These are phyloP conservation scores for Ptilodon capucinus DNA, from an alignment of 2,888 invertebrate species.

Conservation along the genomic window DNA sequence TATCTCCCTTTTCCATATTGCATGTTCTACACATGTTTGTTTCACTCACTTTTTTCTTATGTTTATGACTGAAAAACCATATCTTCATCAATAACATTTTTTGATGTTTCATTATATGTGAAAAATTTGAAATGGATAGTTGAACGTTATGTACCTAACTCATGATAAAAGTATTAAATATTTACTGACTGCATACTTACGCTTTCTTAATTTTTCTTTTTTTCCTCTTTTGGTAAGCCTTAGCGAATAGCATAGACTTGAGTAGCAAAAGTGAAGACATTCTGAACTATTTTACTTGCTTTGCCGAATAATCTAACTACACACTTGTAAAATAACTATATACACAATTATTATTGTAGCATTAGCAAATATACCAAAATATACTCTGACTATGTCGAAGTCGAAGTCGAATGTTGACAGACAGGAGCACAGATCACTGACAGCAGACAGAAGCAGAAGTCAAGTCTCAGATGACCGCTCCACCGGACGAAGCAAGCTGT, in stretches of 20 bases:
- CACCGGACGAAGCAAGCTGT: no score
- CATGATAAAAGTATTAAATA: background rate
- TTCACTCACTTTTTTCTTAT: no score
- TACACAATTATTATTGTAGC: no score
- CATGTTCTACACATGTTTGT: slow-evolving; percentile 63
- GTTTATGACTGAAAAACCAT: slow-evolving; percentile 31
- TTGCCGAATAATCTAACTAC: no score
- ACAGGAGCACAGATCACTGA: no score
- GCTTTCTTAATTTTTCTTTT: slow-evolving; percentile 50
- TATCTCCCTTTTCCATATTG: slow-evolving; percentile 54
- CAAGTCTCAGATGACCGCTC: no score
- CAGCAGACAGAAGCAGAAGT: no score
- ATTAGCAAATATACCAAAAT: no score
- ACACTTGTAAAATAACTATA: no score
- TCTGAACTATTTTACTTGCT: background rate
- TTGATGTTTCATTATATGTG: background rate
- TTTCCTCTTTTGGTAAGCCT: slow-evolving; percentile 57
- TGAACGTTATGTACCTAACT: no score
- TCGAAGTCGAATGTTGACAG: no score
- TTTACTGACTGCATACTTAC: slow-evolving; percentile 37
- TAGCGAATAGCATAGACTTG: slow-evolving; percentile 69
- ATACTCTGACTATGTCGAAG: no score
- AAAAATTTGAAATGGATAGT: background rate
- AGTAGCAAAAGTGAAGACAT: slow-evolving; percentile 69
- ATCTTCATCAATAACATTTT: background rate